Evolutionary conservation across 2,113 vertebrate genomes (phyloP), one percentile per base, ranked within the genome.

Genomic region (Gymnorhina tibicen): DNA sequence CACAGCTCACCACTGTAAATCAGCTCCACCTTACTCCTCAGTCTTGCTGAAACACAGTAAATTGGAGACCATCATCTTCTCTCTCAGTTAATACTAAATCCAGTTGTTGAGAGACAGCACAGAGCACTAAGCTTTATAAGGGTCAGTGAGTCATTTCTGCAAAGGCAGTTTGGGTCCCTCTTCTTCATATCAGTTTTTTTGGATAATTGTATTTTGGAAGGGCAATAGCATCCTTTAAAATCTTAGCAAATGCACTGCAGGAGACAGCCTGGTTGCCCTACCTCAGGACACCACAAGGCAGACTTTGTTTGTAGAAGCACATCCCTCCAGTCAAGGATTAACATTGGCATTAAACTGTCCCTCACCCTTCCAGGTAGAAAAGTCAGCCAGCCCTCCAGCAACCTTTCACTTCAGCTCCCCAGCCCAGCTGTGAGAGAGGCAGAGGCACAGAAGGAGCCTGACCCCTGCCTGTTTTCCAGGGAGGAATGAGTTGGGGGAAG

Each of bases 401-500:
- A 14, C 18, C 19, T 24, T 64, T 76, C 1, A 0, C 18, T 79
- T 68, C 75, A 69, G 49, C 70, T 60, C 41, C 26, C 27, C 32
- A 30, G 58, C 18, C 35, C 7, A 5, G 47, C 33, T 8, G 4
- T 11, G 19, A 23, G 20, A 83, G n/a, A 72, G 11, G n/a, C 26
- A 6, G 32, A 77, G 21, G 27, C 30, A 80, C 1, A 13, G 21
- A 37, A 91, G 66, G 33, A 55, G 15, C 16, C 41, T 44, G 59
- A 37, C 46, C 13, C 8, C 44, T 44, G 32, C 28, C 82, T 67
- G 27, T 46, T 82, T 63, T 44, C 26, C 16, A 32, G 74, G 33
- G 11, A 81, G 18, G 6, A 19, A 53, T 5, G 11, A 7, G 17
- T 3, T 0, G 0, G 24, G 78, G 16, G 35, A 82, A 49, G 17